phyloP scores from a whole-genome alignment of 2,888 invertebrate species.

The Choristoneura rosaceana region DNA sequence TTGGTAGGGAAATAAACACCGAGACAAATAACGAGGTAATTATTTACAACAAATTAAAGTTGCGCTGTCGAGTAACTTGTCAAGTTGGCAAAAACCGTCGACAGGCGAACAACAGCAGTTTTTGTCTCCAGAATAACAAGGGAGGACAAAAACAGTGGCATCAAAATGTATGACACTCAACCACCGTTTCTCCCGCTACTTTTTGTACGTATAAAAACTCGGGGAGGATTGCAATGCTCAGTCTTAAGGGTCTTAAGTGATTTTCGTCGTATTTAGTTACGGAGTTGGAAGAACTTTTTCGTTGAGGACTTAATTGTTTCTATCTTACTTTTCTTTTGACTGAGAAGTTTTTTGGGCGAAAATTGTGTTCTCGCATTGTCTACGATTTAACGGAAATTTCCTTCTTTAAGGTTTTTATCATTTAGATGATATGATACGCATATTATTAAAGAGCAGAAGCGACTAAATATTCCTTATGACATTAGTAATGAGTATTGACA shows the following conservation, averaged over 20 bases:
- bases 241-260: slow-evolving; percentile 59
- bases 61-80: slow-evolving; percentile 72
- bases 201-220: slow-evolving; percentile 68
- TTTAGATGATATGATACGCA: slow-evolving; percentile 29
- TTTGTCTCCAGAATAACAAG: slow-evolving; percentile 73
- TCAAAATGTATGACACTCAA: slow-evolving; percentile 79
- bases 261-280: slow-evolving; percentile 72
- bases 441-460: slow-evolving; percentile 4
- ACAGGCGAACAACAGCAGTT: slow-evolving; percentile 72
- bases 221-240: slow-evolving; percentile 62
- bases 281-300: slow-evolving; percentile 64
- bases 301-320: slow-evolving; percentile 70
- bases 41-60: slow-evolving; percentile 76
- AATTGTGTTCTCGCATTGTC: slow-evolving; percentile 46
- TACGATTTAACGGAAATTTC: slow-evolving; percentile 35
- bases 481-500: slow-evolving; percentile 38
- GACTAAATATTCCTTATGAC: slow-evolving; percentile 18
- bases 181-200: slow-evolving; percentile 59
- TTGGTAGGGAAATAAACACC: slow-evolving; percentile 48
- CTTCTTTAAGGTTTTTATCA: slow-evolving; percentile 1
- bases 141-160: slow-evolving; percentile 70
- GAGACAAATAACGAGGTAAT: slow-evolving; percentile 75
- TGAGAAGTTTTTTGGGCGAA: slow-evolving; percentile 41
- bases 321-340: slow-evolving; percentile 53
- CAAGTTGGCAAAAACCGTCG: slow-evolving; percentile 75